These are phyloP conservation scores for Merodon equestris DNA, from an alignment of 2,888 invertebrate species.

Conservation along the genomic window DNA sequence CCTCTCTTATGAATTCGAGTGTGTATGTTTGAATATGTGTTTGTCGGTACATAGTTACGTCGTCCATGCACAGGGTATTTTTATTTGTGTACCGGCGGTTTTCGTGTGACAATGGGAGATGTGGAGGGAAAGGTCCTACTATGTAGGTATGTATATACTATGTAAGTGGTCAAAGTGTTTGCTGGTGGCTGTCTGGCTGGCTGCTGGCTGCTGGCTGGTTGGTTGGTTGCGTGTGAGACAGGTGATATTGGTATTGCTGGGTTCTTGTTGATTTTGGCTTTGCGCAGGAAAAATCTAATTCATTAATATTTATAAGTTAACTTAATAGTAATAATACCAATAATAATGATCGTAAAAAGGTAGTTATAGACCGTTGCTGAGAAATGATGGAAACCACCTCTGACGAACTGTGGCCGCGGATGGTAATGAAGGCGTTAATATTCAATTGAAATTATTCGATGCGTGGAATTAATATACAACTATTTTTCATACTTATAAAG, in stretches of 20 bases:
- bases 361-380: slow-evolving; percentile 45
- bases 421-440: slow-evolving; percentile 63
- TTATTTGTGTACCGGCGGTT: neutral
- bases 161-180: slow-evolving; percentile 61
- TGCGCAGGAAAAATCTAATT: slow-evolving; percentile 52
- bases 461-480: slow-evolving; percentile 64
- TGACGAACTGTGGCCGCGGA: neutral
- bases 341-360: slow-evolving; percentile 65
- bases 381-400: slow-evolving; percentile 47
- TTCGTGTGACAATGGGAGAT: neutral
- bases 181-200: slow-evolving; percentile 40
- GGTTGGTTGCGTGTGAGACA: slow-evolving; percentile 67
- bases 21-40: slow-evolving; percentile 20
- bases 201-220: slow-evolving; percentile 26
- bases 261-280: slow-evolving; percentile 54
- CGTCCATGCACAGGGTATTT: too few relatives aligned
- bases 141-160: neutral
- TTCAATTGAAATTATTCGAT: slow-evolving; percentile 66
- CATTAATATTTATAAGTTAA: slow-evolving; percentile 68
- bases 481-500: slow-evolving; percentile 61
- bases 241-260: slow-evolving; percentile 55
- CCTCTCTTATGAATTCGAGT: slow-evolving; percentile 50
- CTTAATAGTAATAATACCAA: slow-evolving; percentile 64
- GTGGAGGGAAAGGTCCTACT: neutral
- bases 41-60: too few relatives aligned